Conservation (phyloP, 2,888 invertebrate genomes). For the Oligia latruncula region DNA sequence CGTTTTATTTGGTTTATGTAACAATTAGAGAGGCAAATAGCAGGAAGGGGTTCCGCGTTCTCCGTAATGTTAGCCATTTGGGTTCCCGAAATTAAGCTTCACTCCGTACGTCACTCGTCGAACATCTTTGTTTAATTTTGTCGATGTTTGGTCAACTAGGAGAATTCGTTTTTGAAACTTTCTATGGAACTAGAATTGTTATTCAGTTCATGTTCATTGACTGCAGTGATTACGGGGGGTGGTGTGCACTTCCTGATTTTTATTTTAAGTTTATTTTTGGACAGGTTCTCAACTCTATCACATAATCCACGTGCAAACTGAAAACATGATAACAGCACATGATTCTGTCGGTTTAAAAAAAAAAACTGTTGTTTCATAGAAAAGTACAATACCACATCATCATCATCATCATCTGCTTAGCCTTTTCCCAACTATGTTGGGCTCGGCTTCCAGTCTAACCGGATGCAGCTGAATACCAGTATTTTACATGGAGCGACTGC, state of each 20-base stretch:
- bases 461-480: no score
- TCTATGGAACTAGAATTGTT: neutral
- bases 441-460: no score
- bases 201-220: neutral
- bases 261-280: neutral
- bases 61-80: conserved; percentile 78
- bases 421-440: no score
- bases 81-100: conserved; percentile 79
- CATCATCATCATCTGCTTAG: no score
- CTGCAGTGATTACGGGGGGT: no score
- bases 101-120: conserved; percentile 66
- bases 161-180: conserved; percentile 21
- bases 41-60: conserved; percentile 77
- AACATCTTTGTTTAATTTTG: conserved; percentile 73
- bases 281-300: neutral
- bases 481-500: no score
- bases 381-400: no score
- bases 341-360: no score
- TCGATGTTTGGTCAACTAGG: conserved; percentile 39
- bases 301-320: neutral
- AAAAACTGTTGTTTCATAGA: no score
- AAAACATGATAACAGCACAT: no score
- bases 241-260: neutral
- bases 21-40: conserved; percentile 82
- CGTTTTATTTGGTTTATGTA: conserved; percentile 84